phyloP scores from a whole-genome alignment of 2,888 invertebrate genomes.

The Leptinotarsa tumamoca region DNA sequence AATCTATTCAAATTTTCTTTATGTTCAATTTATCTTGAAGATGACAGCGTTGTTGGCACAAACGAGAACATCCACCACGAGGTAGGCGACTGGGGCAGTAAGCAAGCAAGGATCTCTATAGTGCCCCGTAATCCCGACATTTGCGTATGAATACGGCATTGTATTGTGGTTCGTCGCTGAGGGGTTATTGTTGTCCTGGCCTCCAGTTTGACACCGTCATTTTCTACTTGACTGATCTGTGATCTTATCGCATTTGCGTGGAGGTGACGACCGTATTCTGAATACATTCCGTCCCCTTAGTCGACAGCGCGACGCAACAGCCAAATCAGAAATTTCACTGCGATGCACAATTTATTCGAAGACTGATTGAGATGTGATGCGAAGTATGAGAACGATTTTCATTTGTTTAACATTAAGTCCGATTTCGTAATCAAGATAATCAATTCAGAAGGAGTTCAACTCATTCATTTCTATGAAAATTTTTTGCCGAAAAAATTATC shows the following conservation, averaged over 20 bases:
- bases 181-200: conserved; percentile 63
- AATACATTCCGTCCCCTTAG: conserved; percentile 46
- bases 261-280: conserved; percentile 56
- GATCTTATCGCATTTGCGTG: conserved; percentile 63
- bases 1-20: conserved; percentile 44
- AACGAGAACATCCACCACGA: conserved; percentile 36
- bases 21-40: conserved; percentile 49
- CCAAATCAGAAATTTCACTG: conserved; percentile 50
- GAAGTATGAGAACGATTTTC: neutral
- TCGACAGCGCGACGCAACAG: conserved; percentile 44
- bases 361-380: conserved; percentile 28
- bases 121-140: conserved; percentile 60
- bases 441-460: neutral
- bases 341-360: conserved; percentile 27
- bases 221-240: conserved; percentile 66
- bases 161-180: conserved; percentile 55
- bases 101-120: conserved; percentile 35
- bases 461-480: neutral
- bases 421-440: too few species aligned
- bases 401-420: neutral
- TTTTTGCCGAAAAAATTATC: too few species aligned
- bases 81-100: conserved; percentile 27
- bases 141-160: conserved; percentile 64
- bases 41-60: conserved; percentile 47
- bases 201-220: conserved; percentile 66